Conservation (phyloP, 1,140 invertebrate species). For the Whitmania pigra region DNA sequence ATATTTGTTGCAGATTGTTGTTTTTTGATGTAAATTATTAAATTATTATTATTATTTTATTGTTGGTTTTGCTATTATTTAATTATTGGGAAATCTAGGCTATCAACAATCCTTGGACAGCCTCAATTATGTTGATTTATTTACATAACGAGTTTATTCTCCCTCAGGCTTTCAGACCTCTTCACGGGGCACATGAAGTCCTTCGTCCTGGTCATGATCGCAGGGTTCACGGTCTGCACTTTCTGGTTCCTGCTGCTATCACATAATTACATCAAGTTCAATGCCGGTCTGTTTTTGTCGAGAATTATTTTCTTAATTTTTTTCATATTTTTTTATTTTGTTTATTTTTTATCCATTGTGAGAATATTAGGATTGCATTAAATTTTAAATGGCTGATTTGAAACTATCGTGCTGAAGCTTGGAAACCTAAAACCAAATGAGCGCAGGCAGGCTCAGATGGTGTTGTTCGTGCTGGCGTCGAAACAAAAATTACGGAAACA, state of each 20-base stretch:
- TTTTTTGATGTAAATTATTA: too few species aligned
- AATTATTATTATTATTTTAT: too few species aligned
- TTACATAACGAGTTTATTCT: constrained; percentile 5
- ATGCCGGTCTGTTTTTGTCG: background rate
- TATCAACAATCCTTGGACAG: too few species aligned
- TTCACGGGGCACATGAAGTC: constrained; percentile 30
- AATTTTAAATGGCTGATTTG: background rate
- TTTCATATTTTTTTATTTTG: constrained; percentile 2
- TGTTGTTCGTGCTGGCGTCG: too few species aligned
- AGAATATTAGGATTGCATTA: background rate
- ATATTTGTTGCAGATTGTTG: too few species aligned
- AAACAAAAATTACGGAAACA: too few species aligned
- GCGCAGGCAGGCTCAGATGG: too few species aligned
- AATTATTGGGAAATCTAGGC: too few species aligned
- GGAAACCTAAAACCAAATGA: too few species aligned
- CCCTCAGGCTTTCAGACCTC: constrained; percentile 30
- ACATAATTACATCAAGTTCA: constrained; percentile 19
- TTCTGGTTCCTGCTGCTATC: constrained; percentile 21
- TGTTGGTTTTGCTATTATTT: too few species aligned
- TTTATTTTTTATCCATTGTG: too few species aligned
- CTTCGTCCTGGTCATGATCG: constrained; percentile 26
- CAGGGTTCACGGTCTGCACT: constrained; percentile 23
- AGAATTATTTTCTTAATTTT: background rate
- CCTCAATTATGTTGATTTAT: background rate
- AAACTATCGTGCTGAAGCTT: background rate